Conservation (phyloP, 2,888 invertebrate species). For the Acleris literana region DNA sequence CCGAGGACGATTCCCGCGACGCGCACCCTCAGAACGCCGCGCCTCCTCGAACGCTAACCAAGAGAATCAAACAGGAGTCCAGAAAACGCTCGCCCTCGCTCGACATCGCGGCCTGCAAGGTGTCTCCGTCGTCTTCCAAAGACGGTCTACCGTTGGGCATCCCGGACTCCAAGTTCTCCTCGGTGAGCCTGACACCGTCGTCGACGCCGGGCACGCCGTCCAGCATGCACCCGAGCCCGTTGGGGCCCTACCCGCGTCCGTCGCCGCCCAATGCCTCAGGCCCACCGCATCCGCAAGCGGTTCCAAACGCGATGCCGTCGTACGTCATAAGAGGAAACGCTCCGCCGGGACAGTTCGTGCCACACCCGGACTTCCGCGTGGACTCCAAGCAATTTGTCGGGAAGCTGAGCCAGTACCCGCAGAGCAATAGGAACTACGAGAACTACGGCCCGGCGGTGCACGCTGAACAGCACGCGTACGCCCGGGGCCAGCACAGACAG, state of each 20-base stretch:
- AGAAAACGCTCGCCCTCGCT: constrained; percentile 83
- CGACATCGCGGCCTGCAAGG: constrained; percentile 75
- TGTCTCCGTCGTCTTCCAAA: constrained; percentile 82
- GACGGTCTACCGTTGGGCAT: constrained; percentile 73
- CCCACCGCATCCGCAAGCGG: constrained; percentile 83
- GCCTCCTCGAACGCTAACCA: constrained; percentile 78
- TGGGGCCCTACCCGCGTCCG: constrained; percentile 87
- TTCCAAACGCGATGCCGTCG: constrained; percentile 84
- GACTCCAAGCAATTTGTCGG: constrained; percentile 78
- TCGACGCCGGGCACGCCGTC: constrained; percentile 86
- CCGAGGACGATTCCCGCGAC: constrained; percentile 90
- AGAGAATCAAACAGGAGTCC: constrained; percentile 81
- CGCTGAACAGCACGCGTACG: constrained; percentile 75
- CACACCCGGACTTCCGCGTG: constrained; percentile 81
- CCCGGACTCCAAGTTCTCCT: constrained; percentile 84
- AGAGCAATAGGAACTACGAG: constrained; percentile 71
- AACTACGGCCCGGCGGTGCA: constrained; percentile 64
- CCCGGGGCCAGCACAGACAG: constrained; percentile 72
- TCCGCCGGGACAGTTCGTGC: constrained; percentile 75
- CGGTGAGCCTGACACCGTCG: constrained; percentile 85
- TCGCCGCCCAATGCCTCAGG: constrained; percentile 88
- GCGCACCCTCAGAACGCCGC: constrained; percentile 86
- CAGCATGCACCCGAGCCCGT: constrained; percentile 85
- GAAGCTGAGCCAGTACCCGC: constrained; percentile 74
- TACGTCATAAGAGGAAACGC: constrained; percentile 82